Percentiles rank a stretch among this genome's conserved stretches.
Evolutionary conservation across 2,888 invertebrate genomes (phyloP).

Genomic region (Apamea anceps): DNA sequence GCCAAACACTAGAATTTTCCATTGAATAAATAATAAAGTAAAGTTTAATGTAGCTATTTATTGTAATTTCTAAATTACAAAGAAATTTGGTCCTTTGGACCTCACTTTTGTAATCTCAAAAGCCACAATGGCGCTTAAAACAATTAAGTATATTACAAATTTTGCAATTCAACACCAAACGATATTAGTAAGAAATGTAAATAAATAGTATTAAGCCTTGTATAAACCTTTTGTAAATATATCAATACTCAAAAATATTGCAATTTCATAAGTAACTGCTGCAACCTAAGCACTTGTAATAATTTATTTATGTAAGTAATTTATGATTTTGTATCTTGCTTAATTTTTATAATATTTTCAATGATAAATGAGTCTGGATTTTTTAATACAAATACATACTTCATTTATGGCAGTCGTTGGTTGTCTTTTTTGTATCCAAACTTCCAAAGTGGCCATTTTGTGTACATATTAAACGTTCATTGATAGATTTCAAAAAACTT

Average conservation of each 20-base stretch:
- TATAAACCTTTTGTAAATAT: conserved; percentile 65
- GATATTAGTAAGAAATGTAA: conserved; percentile 52
- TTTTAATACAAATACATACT: conserved; percentile 5
- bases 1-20: conserved; percentile 7
- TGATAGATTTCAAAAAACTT: neutral
- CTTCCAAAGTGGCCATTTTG: conserved; percentile 1
- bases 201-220: conserved; percentile 53
- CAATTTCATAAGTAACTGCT: conserved; percentile 25
- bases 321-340: conserved; percentile 6
- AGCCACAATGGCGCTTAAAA: neutral
- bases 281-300: neutral
- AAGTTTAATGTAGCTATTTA: neutral
- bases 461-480: conserved; percentile 14
- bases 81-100: conserved; percentile 20
- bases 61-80: neutral
- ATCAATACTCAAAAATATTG: conserved; percentile 27
- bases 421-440: conserved; percentile 10
- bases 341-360: conserved; percentile 28
- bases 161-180: conserved; percentile 45
- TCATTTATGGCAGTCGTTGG: neutral
- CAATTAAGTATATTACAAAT: neutral
- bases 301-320: conserved; percentile 39
- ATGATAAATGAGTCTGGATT: neutral
- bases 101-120: neutral
- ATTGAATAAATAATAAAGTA: neutral